Evolutionary conservation across 2,888 invertebrate species (phyloP).

Genomic region (Cosmopolites sordidus): DNA sequence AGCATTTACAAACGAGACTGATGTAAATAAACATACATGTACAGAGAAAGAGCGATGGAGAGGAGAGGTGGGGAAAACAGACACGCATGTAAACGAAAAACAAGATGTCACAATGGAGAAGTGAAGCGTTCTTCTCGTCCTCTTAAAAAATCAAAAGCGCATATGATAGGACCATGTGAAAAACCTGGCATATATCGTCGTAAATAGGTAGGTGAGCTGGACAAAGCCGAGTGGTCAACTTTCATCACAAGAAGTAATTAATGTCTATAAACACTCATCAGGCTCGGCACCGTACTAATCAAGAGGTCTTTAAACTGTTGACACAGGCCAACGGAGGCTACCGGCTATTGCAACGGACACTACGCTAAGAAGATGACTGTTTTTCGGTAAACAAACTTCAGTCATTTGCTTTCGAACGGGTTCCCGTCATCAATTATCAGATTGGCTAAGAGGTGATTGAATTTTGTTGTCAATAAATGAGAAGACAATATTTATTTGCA

Average conservation of each 20-base stretch:
- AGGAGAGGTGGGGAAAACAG: too few species aligned
- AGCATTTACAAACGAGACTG: too few species aligned
- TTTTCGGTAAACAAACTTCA: neutral
- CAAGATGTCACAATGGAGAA: neutral
- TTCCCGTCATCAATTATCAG: too few species aligned
- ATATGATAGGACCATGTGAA: slow-evolving; percentile 22
- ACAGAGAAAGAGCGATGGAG: too few species aligned
- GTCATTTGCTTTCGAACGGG: neutral
- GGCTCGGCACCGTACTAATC: slow-evolving; percentile 28
- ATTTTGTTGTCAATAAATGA: too few species aligned
- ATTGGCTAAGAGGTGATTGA: too few species aligned
- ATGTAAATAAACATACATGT: too few species aligned
- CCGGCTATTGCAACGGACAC: slow-evolving; percentile 22
- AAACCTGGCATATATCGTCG: slow-evolving; percentile 25
- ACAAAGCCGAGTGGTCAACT: slow-evolving; percentile 34
- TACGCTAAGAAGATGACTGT: neutral
- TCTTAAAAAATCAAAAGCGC: slow-evolving; percentile 26
- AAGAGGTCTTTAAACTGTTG: slow-evolving; percentile 31
- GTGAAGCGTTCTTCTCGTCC: slow-evolving; percentile 14
- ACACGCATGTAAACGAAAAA: too few species aligned
- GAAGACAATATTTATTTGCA: too few species aligned
- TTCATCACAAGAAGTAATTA: slow-evolving; percentile 41
- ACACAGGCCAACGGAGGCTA: slow-evolving; percentile 26
- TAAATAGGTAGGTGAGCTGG: slow-evolving; percentile 15
- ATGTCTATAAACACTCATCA: slow-evolving; percentile 38